Evolutionary conservation across 2,888 invertebrate species (phyloP).

Genomic region (Drosophila bunnanda): DNA sequence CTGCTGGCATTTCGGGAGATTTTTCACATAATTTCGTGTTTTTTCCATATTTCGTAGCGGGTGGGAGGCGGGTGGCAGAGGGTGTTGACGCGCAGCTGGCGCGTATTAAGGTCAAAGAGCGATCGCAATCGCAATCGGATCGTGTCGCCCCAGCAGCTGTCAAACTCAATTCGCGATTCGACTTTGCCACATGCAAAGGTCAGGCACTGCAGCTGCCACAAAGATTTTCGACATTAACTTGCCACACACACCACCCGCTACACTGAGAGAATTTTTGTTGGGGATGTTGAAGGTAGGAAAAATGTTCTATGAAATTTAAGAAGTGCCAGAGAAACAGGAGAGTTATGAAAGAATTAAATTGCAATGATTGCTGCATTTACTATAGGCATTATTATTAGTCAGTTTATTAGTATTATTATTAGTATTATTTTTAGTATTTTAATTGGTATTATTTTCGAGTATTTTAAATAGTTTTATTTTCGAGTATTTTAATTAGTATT

Average conservation of each 20-base stretch:
- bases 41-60: slow-evolving; percentile 7
- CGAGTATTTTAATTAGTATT: too few relatives aligned
- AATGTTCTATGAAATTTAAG: neutral
- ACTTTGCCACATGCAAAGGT: slow-evolving; percentile 71
- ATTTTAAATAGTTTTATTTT: neutral
- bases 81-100: slow-evolving; percentile 72
- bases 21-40: slow-evolving; percentile 14
- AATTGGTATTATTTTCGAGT: neutral
- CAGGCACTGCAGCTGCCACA: slow-evolving; percentile 57
- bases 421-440: neutral
- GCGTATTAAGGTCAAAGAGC: slow-evolving; percentile 81
- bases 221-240: slow-evolving; percentile 51
- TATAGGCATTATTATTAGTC: neutral
- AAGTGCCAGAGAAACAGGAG: neutral
- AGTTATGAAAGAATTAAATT: neutral
- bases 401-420: neutral
- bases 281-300: neutral
- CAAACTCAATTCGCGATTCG: slow-evolving; percentile 75
- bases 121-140: slow-evolving; percentile 72
- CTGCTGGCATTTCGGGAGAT: slow-evolving; percentile 4
- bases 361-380: too few relatives aligned
- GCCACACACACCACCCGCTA: slow-evolving; percentile 38
- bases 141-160: slow-evolving; percentile 79
- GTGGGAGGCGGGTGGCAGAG: neutral
- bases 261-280: neutral